Evolutionary conservation across 1,140 invertebrate genomes (phyloP).

Genomic region (Drosophila micromelanica): DNA sequence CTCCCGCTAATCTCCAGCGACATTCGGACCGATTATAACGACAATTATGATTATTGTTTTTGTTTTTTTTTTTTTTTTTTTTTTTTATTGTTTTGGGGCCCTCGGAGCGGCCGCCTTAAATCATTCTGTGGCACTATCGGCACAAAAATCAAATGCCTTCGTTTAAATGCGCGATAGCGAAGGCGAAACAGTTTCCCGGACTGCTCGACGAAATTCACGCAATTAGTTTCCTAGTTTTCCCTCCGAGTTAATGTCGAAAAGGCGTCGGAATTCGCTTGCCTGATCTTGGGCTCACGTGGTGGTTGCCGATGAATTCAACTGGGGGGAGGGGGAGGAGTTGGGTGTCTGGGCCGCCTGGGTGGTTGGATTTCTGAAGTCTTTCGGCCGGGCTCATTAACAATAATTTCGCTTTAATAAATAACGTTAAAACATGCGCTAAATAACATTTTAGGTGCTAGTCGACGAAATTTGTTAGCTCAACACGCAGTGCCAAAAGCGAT

Average conservation of each 20-base stretch:
- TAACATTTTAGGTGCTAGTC: slow-evolving; percentile 71
- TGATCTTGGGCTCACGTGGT: not conserved
- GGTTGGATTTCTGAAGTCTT: slow-evolving; percentile 2
- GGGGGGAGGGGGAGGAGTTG: not conserved
- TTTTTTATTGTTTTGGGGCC: slow-evolving; percentile 20
- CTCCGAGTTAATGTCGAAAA: slow-evolving; percentile 66
- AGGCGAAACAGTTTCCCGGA: slow-evolving; percentile 49
- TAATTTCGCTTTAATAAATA: slow-evolving; percentile 83
- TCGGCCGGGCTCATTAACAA: slow-evolving; percentile 72
- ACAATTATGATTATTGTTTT: slow-evolving; percentile 73
- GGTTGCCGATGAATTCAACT: not conserved
- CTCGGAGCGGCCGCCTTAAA: slow-evolving; percentile 60
- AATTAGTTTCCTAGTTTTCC: slow-evolving; percentile 54
- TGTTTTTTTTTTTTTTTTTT: slow-evolving; percentile 54
- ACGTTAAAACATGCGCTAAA: slow-evolving; percentile 83
- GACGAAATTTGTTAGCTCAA: slow-evolving; percentile 53
- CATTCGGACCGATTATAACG: slow-evolving; percentile 18
- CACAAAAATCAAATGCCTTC: slow-evolving; percentile 81
- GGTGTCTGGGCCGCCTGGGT: not conserved
- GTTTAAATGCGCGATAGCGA: slow-evolving; percentile 79
- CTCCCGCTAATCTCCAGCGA: not conserved
- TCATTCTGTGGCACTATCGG: slow-evolving; percentile 79
- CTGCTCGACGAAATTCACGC: slow-evolving; percentile 65
- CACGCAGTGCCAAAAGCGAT: slow-evolving; percentile 23
- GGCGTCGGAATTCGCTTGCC: slow-evolving; percentile 63